These are phyloP conservation scores for Xylophagus ater DNA, from an alignment of 2,888 invertebrate genomes.

Conservation along the genomic window DNA sequence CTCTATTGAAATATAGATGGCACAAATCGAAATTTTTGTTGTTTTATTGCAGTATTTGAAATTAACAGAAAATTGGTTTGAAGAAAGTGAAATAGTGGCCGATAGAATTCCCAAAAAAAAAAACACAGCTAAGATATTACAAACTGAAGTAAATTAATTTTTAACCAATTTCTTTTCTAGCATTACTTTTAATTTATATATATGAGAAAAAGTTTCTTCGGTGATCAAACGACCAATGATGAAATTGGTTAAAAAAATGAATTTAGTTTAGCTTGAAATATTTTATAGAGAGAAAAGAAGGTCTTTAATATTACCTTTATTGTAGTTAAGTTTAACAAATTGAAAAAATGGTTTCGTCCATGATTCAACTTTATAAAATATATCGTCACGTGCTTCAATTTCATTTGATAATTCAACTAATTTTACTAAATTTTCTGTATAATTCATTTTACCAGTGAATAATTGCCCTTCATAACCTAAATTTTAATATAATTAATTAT, in stretches of 20 bases:
- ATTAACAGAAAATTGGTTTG: too few species aligned
- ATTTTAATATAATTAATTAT: constrained; percentile 1
- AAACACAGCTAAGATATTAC: background rate
- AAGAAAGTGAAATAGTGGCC: too few species aligned
- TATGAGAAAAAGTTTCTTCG: too few species aligned
- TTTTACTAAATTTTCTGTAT: constrained; percentile 48
- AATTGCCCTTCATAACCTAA: constrained; percentile 46
- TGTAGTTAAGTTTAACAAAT: constrained; percentile 48
- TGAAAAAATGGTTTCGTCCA: constrained; percentile 57
- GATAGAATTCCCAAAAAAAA: too few species aligned
- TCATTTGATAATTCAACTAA: constrained; percentile 45
- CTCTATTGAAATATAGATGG: too few species aligned
- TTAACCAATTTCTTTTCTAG: background rate
- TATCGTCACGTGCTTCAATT: constrained; percentile 44
- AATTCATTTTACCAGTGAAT: constrained; percentile 56
- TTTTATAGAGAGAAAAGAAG: too few species aligned
- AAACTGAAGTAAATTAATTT: background rate
- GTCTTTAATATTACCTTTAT: constrained; percentile 42
- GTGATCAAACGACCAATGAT: too few species aligned
- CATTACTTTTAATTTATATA: too few species aligned
- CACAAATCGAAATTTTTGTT: too few species aligned
- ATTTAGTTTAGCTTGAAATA: too few species aligned
- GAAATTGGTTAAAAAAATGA: too few species aligned
- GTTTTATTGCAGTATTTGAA: too few species aligned
- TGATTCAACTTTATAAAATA: constrained; percentile 44